Percentiles rank a stretch among this genome's conserved stretches.
Conservation (phyloP, 2,888 invertebrate species). For the Leucania comma region DNA sequence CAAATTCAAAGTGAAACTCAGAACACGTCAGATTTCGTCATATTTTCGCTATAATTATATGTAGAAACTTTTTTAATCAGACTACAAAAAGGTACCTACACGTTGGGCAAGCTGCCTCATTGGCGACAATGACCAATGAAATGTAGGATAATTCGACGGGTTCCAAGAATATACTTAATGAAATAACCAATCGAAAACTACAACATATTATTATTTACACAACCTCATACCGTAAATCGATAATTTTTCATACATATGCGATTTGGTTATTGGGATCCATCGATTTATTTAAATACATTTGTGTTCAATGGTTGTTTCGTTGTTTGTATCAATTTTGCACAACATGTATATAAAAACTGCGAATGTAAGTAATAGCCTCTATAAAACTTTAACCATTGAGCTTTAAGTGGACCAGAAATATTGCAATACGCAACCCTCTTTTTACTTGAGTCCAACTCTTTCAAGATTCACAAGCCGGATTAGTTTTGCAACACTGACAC, state of each 20-base stretch:
- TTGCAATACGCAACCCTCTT: background rate
- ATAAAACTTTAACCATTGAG: background rate
- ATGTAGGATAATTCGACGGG: background rate
- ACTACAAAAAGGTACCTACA: background rate
- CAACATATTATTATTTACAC: no score
- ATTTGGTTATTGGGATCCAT: no score
- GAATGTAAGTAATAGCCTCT: no score
- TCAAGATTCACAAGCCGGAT: conserved; percentile 12
- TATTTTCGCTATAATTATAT: background rate
- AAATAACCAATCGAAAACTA: no score
- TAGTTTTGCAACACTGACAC: conserved; percentile 8
- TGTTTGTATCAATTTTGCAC: no score
- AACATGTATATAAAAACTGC: no score
- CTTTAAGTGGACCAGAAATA: background rate
- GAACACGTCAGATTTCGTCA: background rate
- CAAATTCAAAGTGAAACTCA: conserved; percentile 2
- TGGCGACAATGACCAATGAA: background rate
- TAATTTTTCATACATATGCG: no score
- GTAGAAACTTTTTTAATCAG: background rate
- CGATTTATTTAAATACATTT: background rate
- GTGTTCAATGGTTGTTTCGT: background rate
- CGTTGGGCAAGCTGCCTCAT: background rate
- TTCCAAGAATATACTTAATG: no score
- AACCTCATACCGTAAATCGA: no score
- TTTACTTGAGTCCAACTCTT: background rate